phyloP scores from a whole-genome alignment of 2,888 invertebrate genomes.

The Rambutsinella grinnellia region DNA sequence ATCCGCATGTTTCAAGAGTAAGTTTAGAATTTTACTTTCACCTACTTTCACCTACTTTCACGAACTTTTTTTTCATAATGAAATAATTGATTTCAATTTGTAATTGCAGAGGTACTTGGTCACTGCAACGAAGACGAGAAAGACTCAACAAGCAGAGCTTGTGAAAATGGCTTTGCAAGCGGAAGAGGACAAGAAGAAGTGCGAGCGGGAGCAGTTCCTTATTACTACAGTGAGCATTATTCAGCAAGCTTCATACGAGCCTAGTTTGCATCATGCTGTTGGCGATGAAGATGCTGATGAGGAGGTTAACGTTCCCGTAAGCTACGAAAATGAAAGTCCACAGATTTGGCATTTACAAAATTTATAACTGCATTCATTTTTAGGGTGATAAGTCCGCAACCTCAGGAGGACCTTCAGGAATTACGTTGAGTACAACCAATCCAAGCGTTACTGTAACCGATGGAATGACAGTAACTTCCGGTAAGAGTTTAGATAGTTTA shows the following conservation, averaged over 20 bases:
- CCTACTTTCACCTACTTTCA: neutral
- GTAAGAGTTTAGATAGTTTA: no score
- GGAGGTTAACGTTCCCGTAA: slow-evolving; percentile 19
- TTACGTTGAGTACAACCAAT: slow-evolving; percentile 46
- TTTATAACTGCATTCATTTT: no score
- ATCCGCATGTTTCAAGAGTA: slow-evolving; percentile 81
- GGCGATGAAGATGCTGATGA: slow-evolving; percentile 66
- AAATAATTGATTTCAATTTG: neutral
- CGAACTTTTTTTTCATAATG: slow-evolving; percentile 2
- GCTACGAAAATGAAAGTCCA: no score
- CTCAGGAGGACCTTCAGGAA: slow-evolving; percentile 27
- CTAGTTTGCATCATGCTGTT: slow-evolving; percentile 73
- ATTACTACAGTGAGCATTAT: slow-evolving; percentile 96
- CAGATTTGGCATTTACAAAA: no score
- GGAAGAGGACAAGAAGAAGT: slow-evolving; percentile 94
- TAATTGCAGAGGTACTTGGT: slow-evolving; percentile 85
- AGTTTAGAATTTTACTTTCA: neutral
- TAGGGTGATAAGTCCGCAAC: slow-evolving; percentile 49
- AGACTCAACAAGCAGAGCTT: slow-evolving; percentile 99
- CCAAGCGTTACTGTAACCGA: slow-evolving; percentile 53
- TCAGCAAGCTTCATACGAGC: slow-evolving; percentile 95
- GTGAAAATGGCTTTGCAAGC: slow-evolving; percentile 95
- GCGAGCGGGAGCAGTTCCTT: slow-evolving; percentile 94
- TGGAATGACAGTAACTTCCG: slow-evolving; percentile 63
- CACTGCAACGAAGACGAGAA: slow-evolving; percentile 97